These are phyloP conservation scores for Drosophila neonasuta DNA, from an alignment of 2,888 invertebrate species.

Conservation along the genomic window DNA sequence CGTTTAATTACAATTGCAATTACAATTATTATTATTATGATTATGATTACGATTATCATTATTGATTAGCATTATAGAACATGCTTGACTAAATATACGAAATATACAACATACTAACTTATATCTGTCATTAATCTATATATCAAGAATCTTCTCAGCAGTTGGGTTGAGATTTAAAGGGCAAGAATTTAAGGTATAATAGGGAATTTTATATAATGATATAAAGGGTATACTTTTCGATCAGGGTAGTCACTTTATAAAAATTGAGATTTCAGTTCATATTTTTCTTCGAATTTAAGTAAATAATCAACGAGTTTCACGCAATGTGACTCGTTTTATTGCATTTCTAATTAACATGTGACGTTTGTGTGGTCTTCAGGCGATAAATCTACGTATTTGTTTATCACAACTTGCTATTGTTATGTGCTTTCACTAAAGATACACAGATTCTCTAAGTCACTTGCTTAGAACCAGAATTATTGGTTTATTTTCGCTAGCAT, in stretches of 20 bases:
- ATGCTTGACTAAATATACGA: conserved; percentile 78
- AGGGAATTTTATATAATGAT: too few species aligned
- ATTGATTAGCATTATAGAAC: conserved; percentile 72
- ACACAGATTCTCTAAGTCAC: neutral
- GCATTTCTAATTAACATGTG: neutral
- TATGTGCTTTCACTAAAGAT: too few species aligned
- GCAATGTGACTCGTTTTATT: neutral
- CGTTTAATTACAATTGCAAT: conserved; percentile 61
- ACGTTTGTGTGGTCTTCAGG: neutral
- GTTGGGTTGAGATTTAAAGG: neutral
- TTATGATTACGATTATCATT: conserved; percentile 56
- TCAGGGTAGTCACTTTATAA: neutral
- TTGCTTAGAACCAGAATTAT: neutral
- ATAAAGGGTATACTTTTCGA: too few species aligned
- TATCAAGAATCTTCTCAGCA: neutral
- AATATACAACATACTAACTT: conserved; percentile 69
- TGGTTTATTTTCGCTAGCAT: too few species aligned
- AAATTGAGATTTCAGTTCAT: neutral
- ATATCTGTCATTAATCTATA: conserved; percentile 1
- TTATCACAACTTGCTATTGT: neutral
- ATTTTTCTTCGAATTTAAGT: neutral
- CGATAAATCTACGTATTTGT: neutral
- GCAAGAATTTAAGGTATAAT: neutral
- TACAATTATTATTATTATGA: conserved; percentile 45
- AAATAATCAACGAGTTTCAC: neutral